These are phyloP conservation scores for Pheosia tremula DNA, from an alignment of 2,888 invertebrate genomes.

Conservation along the genomic window DNA sequence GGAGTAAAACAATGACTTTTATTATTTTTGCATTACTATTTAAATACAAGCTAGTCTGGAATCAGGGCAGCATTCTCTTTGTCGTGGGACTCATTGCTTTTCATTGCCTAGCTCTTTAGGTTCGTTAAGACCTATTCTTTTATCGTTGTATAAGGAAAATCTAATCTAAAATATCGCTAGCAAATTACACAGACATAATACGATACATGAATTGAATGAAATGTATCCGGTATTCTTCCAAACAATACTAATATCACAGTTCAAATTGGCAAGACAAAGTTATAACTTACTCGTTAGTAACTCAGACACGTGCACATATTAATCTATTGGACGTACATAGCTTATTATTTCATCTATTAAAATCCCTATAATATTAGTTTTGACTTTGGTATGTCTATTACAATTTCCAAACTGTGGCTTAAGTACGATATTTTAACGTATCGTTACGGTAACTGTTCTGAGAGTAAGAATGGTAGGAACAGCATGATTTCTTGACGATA, in stretches of 20 bases:
- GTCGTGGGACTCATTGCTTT: neutral
- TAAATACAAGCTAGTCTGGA: neutral
- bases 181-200: neutral
- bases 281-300: neutral
- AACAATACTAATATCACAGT: neutral
- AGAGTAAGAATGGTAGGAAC: too few species aligned
- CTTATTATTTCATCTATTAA: neutral
- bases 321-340: neutral
- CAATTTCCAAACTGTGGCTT: too few species aligned
- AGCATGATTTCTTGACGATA: too few species aligned
- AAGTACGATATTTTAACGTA: too few species aligned
- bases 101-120: neutral
- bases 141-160: neutral
- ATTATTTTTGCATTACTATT: neutral
- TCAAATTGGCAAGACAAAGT: neutral
- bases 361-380: neutral
- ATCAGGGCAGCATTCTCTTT: neutral
- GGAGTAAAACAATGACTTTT: too few species aligned
- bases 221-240: too few species aligned
- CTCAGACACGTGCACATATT: neutral
- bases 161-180: neutral
- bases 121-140: neutral
- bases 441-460: too few species aligned
- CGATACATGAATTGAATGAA: too few species aligned
- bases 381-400: neutral